Conservation (phyloP, 2,113 vertebrate species). For the Nycticebus coucang region DNA sequence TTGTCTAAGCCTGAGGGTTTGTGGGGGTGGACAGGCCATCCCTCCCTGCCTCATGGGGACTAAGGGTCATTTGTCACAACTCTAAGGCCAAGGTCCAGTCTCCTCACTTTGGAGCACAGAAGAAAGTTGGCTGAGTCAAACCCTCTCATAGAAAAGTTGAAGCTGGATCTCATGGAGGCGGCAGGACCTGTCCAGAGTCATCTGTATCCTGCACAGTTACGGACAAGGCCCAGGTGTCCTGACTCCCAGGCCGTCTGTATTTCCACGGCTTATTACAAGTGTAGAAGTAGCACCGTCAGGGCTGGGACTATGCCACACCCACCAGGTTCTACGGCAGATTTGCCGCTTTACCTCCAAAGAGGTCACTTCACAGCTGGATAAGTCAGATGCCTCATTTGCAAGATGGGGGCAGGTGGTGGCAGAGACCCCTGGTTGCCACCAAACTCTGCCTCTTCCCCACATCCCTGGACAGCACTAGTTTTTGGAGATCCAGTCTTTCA, state of each 20-base stretch:
- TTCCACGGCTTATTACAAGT: accelerated
- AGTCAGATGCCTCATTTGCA: neutral
- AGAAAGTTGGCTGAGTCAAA: neutral
- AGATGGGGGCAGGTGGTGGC: neutral
- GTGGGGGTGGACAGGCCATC: accelerated
- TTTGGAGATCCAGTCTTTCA: neutral
- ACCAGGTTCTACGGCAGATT: neutral
- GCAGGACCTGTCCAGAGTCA: neutral
- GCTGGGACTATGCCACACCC: too few relatives aligned
- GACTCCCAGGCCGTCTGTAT: accelerated
- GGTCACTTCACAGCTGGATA: neutral
- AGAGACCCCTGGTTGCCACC: neutral
- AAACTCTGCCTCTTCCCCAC: neutral
- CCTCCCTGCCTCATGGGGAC: neutral
- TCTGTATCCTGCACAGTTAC: neutral
- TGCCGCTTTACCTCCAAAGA: neutral
- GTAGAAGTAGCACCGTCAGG: neutral
- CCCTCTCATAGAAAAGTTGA: neutral
- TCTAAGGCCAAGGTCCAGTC: neutral
- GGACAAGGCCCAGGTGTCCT: too few relatives aligned
- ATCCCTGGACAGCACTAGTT: too few relatives aligned
- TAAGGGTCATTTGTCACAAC: neutral
- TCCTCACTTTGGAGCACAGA: neutral
- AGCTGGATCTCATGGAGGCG: neutral
- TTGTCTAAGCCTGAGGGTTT: accelerated